These are phyloP conservation scores for Pterostichus madidus DNA, from an alignment of 2,888 invertebrate species.

Conservation along the genomic window DNA sequence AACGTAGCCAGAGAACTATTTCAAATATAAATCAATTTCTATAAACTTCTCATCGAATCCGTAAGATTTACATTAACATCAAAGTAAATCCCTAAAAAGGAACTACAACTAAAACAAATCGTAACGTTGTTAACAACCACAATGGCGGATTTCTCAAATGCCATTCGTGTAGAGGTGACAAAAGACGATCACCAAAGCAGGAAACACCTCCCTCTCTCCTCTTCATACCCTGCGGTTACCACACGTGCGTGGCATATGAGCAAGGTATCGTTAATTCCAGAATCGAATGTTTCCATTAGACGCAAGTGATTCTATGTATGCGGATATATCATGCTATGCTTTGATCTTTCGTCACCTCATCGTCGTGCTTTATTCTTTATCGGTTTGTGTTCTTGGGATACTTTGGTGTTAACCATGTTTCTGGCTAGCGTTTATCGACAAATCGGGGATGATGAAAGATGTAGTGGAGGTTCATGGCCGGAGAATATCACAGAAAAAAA, in stretches of 20 bases:
- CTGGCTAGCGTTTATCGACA: background rate
- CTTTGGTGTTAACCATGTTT: background rate
- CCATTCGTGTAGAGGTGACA: conserved; percentile 52
- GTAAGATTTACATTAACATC: background rate
- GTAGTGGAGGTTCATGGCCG: no score
- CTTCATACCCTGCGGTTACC: background rate
- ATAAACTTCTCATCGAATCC: background rate
- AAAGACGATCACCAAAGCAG: conserved; percentile 63
- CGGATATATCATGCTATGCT: conserved; percentile 68
- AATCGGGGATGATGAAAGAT: background rate
- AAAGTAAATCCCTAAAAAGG: background rate
- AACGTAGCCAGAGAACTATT: no score
- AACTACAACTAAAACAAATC: background rate
- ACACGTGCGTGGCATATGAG: conserved; percentile 55
- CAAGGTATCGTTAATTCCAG: conserved; percentile 64
- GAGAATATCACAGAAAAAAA: background rate
- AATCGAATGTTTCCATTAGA: conserved; percentile 73
- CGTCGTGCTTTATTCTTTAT: conserved; percentile 75
- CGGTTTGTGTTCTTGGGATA: conserved; percentile 69
- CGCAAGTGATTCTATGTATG: conserved; percentile 54
- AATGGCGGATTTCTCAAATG: conserved; percentile 1
- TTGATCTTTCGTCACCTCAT: conserved; percentile 76
- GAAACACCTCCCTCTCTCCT: conserved; percentile 9
- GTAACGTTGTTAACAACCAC: conserved; percentile 25
- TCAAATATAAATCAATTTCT: background rate